Conservation (phyloP, 1,140 invertebrate genomes). For the Drosophila punjabiensis region DNA sequence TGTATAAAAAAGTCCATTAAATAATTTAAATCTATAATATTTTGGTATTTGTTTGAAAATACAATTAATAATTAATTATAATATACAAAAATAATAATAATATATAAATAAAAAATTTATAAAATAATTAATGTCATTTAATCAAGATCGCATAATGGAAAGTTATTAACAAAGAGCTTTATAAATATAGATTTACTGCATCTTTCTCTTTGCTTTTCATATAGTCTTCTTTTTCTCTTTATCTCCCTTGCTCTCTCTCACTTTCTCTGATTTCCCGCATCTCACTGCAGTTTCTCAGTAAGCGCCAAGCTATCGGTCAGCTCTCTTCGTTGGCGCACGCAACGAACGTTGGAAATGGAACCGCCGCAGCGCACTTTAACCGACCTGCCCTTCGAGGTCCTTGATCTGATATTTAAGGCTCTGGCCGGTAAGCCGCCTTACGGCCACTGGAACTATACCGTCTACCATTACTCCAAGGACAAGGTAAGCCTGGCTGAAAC, state of each 20-base stretch:
- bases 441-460: too few species aligned
- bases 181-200: too few species aligned
- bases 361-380: neutral
- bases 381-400: constrained; percentile 4
- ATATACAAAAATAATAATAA: too few species aligned
- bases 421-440: neutral
- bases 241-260: neutral
- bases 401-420: neutral
- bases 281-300: neutral
- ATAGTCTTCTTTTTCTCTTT: too few species aligned
- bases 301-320: neutral
- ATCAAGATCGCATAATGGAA: neutral
- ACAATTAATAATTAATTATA: too few species aligned
- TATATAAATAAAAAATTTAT: too few species aligned
- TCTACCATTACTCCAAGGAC: neutral
- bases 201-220: neutral
- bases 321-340: constrained; percentile 2
- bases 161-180: neutral
- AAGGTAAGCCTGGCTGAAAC: constrained; percentile 1
- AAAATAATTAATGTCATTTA: neutral
- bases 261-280: neutral
- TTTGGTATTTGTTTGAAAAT: too few species aligned
- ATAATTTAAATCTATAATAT: too few species aligned
- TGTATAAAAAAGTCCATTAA: too few species aligned
- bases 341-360: neutral